A percentile compares a stretch with the other conserved stretches of the same genome.
phyloP scores from a whole-genome alignment of 2,113 vertebrate species.

The Alces alces region DNA sequence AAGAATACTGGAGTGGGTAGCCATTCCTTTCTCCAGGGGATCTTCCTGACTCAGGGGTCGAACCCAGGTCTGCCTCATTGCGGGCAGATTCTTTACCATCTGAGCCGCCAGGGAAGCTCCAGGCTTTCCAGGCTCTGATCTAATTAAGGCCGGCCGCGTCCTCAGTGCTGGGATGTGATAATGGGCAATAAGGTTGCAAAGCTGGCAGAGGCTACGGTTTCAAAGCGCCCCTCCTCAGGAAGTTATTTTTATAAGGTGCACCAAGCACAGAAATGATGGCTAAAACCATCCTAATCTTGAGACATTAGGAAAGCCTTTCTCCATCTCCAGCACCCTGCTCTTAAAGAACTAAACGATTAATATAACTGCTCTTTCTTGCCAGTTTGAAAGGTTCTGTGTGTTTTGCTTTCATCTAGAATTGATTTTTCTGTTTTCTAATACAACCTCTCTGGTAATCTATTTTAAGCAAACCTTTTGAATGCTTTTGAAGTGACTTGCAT shows the following conservation, averaged over 20 bases:
- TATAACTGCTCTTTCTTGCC: conserved; percentile 12
- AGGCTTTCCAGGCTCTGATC: neutral
- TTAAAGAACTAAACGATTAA: conserved; percentile 26
- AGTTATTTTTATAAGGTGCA: conserved; percentile 33
- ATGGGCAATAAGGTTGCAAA: neutral
- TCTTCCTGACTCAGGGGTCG: neutral
- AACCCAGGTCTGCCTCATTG: neutral
- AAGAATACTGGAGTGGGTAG: neutral
- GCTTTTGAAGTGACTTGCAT: conserved; percentile 33
- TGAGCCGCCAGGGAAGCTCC: neutral
- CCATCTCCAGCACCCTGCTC: neutral
- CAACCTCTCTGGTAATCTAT: neutral
- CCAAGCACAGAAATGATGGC: neutral
- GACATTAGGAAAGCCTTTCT: neutral
- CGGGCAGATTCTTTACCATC: neutral
- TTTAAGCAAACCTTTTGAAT: conserved; percentile 41
- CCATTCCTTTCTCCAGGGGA: neutral
- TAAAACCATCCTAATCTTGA: neutral
- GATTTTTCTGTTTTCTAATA: conserved; percentile 36
- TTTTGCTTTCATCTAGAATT: conserved; percentile 50
- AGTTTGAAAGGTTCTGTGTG: conserved; percentile 17
- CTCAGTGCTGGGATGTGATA: neutral
- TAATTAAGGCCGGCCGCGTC: neutral
- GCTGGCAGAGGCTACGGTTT: neutral
- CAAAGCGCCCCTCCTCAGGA: neutral